Conservation (phyloP, 2,113 vertebrate species). For the Cyphomyrus plagiostoma region DNA sequence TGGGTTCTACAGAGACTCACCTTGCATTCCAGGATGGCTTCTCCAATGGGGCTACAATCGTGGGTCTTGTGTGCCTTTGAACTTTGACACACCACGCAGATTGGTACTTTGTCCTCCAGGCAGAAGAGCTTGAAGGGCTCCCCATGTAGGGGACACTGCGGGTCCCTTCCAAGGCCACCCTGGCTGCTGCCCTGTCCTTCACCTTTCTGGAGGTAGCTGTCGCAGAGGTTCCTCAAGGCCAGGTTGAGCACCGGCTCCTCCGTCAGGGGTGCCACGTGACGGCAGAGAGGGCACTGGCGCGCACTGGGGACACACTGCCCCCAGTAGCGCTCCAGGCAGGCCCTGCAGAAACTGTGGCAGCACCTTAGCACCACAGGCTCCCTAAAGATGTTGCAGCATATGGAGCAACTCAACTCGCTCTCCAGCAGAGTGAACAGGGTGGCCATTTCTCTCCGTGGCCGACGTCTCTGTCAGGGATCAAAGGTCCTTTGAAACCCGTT, state of each 20-base stretch:
- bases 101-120: slow-evolving; percentile 47
- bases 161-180: not conserved
- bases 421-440: slow-evolving; percentile 42
- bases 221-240: slow-evolving; percentile 56
- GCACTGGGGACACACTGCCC: not conserved
- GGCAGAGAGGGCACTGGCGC: slow-evolving; percentile 51
- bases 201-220: slow-evolving; percentile 39
- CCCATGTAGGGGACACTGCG: slow-evolving; percentile 42
- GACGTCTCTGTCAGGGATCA: not conserved
- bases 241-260: slow-evolving; percentile 52
- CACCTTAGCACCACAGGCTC: slow-evolving; percentile 62
- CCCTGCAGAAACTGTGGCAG: slow-evolving; percentile 60
- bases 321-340: slow-evolving; percentile 55
- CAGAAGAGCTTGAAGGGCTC: slow-evolving; percentile 62
- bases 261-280: slow-evolving; percentile 20
- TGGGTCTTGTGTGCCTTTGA: slow-evolving; percentile 58
- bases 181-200: not conserved
- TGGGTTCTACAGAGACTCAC: slow-evolving; percentile 26
- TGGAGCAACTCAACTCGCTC: slow-evolving; percentile 51
- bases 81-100: slow-evolving; percentile 59
- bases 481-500: not conserved
- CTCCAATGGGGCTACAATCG: slow-evolving; percentile 49
- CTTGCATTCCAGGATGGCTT: slow-evolving; percentile 50
- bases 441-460: slow-evolving; percentile 38
- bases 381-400: slow-evolving; percentile 57